Evolutionary conservation across 1,140 invertebrate genomes (phyloP), one percentile per base, ranked within the genome.

Genomic region (Tetraneura akinire): DNA sequence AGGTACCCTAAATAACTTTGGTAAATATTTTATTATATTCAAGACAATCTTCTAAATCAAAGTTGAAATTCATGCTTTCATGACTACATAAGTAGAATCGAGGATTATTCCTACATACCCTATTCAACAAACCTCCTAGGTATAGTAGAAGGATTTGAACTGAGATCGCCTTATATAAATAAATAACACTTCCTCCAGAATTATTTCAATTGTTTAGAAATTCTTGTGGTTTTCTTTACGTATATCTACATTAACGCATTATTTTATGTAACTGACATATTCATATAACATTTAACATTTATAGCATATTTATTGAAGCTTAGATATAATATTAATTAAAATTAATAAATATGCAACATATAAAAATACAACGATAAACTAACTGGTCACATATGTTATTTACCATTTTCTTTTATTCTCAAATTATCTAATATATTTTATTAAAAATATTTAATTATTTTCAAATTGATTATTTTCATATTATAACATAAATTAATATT

Each of bases 1-100:
- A 37, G 32, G 32, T 37, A 51, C 23, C 3, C 68, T 13, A 49
- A 71, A 71, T 51, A 13, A 71, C 51, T 71, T 18, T 49, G 26
- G 26, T 71, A 51, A 71, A 71, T 71, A 71, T 71, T 71, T 71
- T 51, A 71, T 23, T 29, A 26, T 51, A 29, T 29, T n/a, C 26
- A 29, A 71, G 68, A 51, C 68, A 71, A 32, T 71, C 23, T 18
- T 9, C 45, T 71, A 71, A 71, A 71, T 71, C 68, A 71, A 71
- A 71, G 68, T 71, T 29, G 16, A 16, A 71, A 14, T 71, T 18
- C 23, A 26, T 51, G 45, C 68, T 71, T 71, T 71, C 68, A 71
- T 71, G 68, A 71, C 68, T 71, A 71, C 18, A 29, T 49, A 71
- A 71, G 68, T 16, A 71, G 45, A 51, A 8, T 29, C 49, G 68